These are phyloP conservation scores for Petrolisthes cinctipes DNA, from an alignment of 2,888 invertebrate genomes.

Conservation along the genomic window DNA sequence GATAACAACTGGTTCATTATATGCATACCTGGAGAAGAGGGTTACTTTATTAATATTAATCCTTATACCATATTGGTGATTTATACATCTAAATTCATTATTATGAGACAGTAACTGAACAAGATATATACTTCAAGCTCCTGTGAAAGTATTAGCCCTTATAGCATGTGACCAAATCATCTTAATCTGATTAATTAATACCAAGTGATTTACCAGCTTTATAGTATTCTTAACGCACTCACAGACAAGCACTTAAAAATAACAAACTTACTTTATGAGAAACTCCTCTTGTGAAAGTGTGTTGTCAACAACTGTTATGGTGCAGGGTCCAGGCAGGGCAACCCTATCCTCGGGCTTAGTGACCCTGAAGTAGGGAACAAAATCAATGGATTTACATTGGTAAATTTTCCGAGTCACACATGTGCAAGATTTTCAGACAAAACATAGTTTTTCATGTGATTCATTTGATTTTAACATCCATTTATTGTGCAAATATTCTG, in stretches of 20 bases:
- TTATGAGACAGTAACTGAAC: not conserved
- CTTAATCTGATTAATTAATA: not conserved
- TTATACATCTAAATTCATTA: slow-evolving; percentile 30
- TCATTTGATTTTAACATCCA: not conserved
- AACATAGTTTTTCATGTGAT: not conserved
- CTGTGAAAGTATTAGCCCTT: no score
- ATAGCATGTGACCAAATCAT: not conserved
- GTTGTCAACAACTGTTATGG: slow-evolving; percentile 42
- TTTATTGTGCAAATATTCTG: not conserved
- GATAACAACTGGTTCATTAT: slow-evolving; percentile 56
- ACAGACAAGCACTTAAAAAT: no score
- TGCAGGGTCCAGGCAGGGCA: slow-evolving; percentile 58
- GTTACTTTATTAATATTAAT: not conserved
- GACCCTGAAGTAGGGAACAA: slow-evolving; percentile 33
- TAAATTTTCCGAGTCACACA: no score
- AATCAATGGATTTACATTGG: not conserved
- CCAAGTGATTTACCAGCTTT: not conserved
- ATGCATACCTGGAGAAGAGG: slow-evolving; percentile 54
- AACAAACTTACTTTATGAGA: slow-evolving; percentile 28
- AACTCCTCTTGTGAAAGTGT: slow-evolving; percentile 51
- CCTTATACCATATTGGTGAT: slow-evolving; percentile 37
- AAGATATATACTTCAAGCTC: no score
- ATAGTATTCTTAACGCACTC: not conserved
- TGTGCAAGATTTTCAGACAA: not conserved
- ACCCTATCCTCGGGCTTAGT: slow-evolving; percentile 45